Conservation (phyloP, 2,113 vertebrate species). For the Mirza zaza region DNA sequence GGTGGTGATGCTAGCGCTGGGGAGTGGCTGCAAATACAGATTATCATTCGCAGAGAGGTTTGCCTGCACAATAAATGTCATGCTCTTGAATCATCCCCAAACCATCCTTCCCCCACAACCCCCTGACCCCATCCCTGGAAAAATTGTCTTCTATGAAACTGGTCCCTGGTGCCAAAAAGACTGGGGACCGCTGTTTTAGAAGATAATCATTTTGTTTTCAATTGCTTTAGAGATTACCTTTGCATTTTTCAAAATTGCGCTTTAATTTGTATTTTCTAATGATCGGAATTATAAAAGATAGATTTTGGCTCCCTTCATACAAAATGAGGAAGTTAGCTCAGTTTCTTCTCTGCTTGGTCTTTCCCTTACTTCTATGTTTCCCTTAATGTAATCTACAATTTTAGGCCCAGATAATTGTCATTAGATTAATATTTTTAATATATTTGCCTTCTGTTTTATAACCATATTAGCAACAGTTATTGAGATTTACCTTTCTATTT, state of each 20-base stretch:
- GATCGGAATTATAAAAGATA: not conserved
- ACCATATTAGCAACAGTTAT: not conserved
- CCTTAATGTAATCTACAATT: not conserved
- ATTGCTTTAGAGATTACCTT: not conserved
- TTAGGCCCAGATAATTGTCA: not conserved
- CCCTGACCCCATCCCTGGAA: too few species aligned
- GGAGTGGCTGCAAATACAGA: too few species aligned
- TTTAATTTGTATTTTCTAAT: conserved; percentile 19
- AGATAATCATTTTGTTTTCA: not conserved
- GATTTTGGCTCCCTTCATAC: not conserved
- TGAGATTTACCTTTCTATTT: not conserved
- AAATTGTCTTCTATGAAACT: too few species aligned
- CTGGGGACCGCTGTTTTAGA: not conserved
- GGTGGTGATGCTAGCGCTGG: too few species aligned
- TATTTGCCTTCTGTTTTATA: not conserved
- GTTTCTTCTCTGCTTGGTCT: not conserved
- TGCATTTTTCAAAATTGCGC: not conserved
- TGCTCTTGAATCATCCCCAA: too few species aligned
- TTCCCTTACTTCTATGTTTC: not conserved
- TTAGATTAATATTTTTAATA: not conserved
- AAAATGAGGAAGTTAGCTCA: not conserved
- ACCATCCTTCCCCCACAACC: too few species aligned
- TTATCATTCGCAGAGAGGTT: too few species aligned
- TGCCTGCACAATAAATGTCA: too few species aligned
- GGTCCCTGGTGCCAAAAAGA: too few species aligned